Conservation (phyloP, 2,888 invertebrate genomes). For the Plagodis dolabraria region DNA sequence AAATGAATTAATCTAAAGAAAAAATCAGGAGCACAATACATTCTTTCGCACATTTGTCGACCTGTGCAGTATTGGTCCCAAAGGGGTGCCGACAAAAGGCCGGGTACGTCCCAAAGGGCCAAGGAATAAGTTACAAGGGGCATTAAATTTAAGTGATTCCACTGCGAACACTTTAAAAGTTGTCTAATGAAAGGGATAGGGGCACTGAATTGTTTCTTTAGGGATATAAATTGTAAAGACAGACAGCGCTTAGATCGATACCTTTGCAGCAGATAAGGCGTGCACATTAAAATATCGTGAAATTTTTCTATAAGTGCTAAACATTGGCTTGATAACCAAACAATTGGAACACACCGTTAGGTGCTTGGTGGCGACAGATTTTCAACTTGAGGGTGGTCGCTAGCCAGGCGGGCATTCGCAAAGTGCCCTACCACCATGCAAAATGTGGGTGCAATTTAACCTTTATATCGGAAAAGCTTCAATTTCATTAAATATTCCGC, state of each 20-base stretch:
- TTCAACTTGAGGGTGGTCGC: too few species aligned
- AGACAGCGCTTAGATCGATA: slow-evolving; percentile 1
- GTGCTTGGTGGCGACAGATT: too few species aligned
- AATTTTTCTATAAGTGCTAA: too few species aligned
- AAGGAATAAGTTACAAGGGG: slow-evolving; percentile 67
- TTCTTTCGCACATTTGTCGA: slow-evolving; percentile 40
- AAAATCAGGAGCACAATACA: slow-evolving; percentile 34
- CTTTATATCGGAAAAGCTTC: too few species aligned
- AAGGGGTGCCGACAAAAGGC: slow-evolving; percentile 64
- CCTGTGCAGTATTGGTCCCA: slow-evolving; percentile 33
- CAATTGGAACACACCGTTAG: too few species aligned
- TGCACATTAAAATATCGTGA: too few species aligned
- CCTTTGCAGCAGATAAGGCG: too few species aligned
- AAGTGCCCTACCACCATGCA: too few species aligned
- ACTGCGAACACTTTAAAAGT: slow-evolving; percentile 70
- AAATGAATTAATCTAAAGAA: slow-evolving; percentile 24
- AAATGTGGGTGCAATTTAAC: too few species aligned
- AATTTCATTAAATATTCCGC: too few species aligned
- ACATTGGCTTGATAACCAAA: too few species aligned
- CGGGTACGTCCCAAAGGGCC: slow-evolving; percentile 47
- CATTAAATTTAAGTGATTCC: slow-evolving; percentile 81
- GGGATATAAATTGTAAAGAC: slow-evolving; percentile 21
- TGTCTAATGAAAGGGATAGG: slow-evolving; percentile 36
- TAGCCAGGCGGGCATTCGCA: too few species aligned
- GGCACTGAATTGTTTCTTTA: slow-evolving; percentile 29